Percentiles rank a stretch among this genome's conserved stretches.
Conservation (phyloP, 2,113 vertebrate species). For the Chinchilla lanigera region DNA sequence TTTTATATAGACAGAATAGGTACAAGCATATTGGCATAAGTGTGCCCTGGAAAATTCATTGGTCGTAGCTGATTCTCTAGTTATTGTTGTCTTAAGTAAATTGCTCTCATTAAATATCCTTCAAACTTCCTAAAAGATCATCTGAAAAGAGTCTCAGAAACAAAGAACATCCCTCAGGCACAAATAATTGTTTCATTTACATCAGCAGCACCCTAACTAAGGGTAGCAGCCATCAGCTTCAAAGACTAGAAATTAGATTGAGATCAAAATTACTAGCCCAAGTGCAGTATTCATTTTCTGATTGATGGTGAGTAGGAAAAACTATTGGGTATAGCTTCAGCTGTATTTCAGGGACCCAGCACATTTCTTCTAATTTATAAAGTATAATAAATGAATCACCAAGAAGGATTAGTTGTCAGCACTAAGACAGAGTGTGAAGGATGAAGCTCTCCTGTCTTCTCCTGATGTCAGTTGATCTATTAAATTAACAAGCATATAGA, state of each 20-base stretch:
- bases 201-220: not conserved
- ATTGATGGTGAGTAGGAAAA: constrained; percentile 59
- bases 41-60: not conserved
- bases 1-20: not conserved
- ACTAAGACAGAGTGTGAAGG: constrained; percentile 46
- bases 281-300: constrained; percentile 69
- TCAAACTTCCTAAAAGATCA: constrained; percentile 30
- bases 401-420: constrained; percentile 68
- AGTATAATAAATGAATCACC: constrained; percentile 68
- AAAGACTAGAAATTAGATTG: constrained; percentile 59
- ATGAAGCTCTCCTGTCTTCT: constrained; percentile 54
- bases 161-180: not conserved
- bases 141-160: not conserved
- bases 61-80: not conserved
- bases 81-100: constrained; percentile 51
- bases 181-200: constrained; percentile 26
- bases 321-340: not conserved
- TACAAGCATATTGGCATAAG: not conserved
- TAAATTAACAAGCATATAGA: constrained; percentile 74
- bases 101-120: constrained; percentile 42
- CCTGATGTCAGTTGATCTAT: constrained; percentile 58
- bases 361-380: constrained; percentile 70
- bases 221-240: constrained; percentile 57
- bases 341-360: constrained; percentile 53
- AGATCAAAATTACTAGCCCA: constrained; percentile 60